Base-by-base conservation (phyloP, 1,140 invertebrate species). In the Rhopalosiphum maidis region DNA sequence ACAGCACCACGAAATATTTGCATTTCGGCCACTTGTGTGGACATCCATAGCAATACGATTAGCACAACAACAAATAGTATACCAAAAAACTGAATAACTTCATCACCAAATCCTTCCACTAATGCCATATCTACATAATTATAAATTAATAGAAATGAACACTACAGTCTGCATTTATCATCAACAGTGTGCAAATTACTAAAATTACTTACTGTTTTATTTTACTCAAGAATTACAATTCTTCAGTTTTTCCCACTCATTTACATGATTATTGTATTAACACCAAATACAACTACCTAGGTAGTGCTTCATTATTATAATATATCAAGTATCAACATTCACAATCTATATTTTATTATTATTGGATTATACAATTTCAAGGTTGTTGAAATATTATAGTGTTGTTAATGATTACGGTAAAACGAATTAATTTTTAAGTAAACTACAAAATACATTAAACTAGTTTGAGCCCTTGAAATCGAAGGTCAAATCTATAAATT, bases 51-150 rank as follows among this genome's bases (percentile, higher is more conserved):
- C n/a, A 94, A 93, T 43, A 94, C 43, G 11, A 91, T 92, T 35
- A 94, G 25, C 0, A 97, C 94, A 3, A 97, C 94, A 23, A 97
- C 95, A 41, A 97, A 94, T 93, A 97, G 95, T 51, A 96, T 94
- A 43, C 96, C 96, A 94, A 97, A 96, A 95, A 97, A 97, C 94
- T 97, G 95, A 41, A 97, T 96, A 46, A 98, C 97, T 96, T 98
- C 97, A 95, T 98, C 97, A n/a, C 97, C 97, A 48, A 98, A 95
- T 55, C 97, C 97, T 94, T 97, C 97, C 90, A 98, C 97, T 94
- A 97, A 95, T 93, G 96, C 95, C 97, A 97, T 97, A 51, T 11
- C 88, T 89, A 54, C 48, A 89, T 89, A 89, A 54, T 89, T 55
- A 89, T 41, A 89, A 25, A 89, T 55, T 25, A 89, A 89, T 41